phyloP scores from a whole-genome alignment of 2,797 vertebrate genomes.

The Hypotaenidia philippensis region DNA sequence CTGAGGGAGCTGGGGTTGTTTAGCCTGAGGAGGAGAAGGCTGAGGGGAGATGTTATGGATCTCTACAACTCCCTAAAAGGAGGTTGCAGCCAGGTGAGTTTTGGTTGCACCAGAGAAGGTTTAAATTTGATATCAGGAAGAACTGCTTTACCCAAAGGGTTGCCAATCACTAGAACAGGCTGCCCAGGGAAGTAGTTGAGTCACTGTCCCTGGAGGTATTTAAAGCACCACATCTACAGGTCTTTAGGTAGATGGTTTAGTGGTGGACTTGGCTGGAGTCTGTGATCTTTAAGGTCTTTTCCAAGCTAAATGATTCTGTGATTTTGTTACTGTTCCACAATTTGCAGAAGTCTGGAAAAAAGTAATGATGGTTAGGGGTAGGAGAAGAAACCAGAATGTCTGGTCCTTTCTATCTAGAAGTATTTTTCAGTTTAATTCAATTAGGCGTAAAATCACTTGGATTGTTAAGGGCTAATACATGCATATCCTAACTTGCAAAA shows the following conservation, averaged over 20 bases:
- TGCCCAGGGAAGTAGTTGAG: neutral
- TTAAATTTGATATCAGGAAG: too few relatives aligned
- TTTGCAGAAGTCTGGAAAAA: neutral
- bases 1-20: neutral
- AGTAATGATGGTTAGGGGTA: accelerated
- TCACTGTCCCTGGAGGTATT: neutral
- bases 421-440: neutral
- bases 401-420: neutral
- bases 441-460: neutral
- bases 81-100: too few relatives aligned
- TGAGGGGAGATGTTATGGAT: too few relatives aligned
- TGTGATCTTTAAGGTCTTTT: neutral
- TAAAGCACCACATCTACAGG: too few relatives aligned
- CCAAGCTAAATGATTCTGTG: neutral
- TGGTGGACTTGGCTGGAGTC: neutral
- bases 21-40: too few relatives aligned
- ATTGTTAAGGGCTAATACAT: neutral
- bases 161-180: neutral
- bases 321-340: neutral
- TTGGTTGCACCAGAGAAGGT: too few relatives aligned
- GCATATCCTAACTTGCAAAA: neutral
- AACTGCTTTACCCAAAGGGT: neutral
- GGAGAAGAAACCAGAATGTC: neutral
- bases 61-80: too few relatives aligned
- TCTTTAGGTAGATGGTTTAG: neutral